Base-by-base conservation (phyloP, 2,113 vertebrate species). In the Pedionomus torquatus region DNA sequence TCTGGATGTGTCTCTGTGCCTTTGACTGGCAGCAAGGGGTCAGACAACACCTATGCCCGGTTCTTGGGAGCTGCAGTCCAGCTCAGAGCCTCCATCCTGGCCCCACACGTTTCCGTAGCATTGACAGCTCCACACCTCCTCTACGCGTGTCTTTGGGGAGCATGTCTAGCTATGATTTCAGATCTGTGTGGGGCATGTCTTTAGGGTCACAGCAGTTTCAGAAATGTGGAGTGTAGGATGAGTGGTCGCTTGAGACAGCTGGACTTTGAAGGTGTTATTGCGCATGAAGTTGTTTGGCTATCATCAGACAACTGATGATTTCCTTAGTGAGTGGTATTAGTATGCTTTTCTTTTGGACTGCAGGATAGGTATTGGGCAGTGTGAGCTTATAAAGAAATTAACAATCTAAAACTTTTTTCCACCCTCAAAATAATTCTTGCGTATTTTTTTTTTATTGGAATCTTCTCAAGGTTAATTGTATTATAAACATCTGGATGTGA, bases 1-100 rank as follows among this genome's bases (percentile, higher is more conserved):
- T 48, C 23, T 6, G 64, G 39, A 16, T 24, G 10, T 10, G 15
- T 25, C 41, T 57, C 37, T 6, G 21, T 33, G 65, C 15, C 31
- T 31, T 11, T 21, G 20, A 4, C 17, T 17, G 23, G 15, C 31
- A 49, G 37, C 4, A 1, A 30, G 41, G 8, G 1, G 2, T 61
- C 39, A 10, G 49, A 3, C 2, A 7, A 13, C 57, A 7, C 12
- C 31, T 4, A 3, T 3, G 4, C 12, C 13, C 28, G 2, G 0
- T 63, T 21, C 25, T 55, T 16, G 44, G 12, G 24, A 54, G 18
- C 3, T 1, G 1, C 13, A 24, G 6, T 13, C 49, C 1, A 0
- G 8, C 26, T 28, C 14, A 6, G 11, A n/a, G 39, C 7, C 13
- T 52, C 49, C 51, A 5, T 41, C 9, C 58, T 19, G 25, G 57